Evolutionary conservation across 2,888 invertebrate species (phyloP).

Genomic region (Drosophila hamatofila): DNA sequence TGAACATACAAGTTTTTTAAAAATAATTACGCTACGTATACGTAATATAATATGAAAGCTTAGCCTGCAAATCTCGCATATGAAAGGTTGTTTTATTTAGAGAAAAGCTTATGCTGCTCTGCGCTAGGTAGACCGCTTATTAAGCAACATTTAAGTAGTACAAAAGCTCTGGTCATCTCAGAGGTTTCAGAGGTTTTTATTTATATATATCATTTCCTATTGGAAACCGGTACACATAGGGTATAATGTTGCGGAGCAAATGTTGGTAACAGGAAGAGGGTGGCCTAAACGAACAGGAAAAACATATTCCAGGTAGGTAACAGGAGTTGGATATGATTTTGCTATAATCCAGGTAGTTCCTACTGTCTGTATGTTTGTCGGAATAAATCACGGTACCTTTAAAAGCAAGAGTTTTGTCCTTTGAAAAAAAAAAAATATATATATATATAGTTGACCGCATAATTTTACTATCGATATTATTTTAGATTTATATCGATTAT

Average conservation of each 20-base stretch:
- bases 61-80: not conserved
- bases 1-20: not conserved
- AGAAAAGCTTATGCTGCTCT: not conserved
- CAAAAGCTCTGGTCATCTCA: not conserved
- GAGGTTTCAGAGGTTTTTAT: not conserved
- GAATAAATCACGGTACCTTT: not conserved
- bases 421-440: too few species aligned
- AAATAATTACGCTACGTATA: not conserved
- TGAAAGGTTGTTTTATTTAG: not conserved
- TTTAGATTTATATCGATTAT: too few species aligned
- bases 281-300: not conserved
- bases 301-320: not conserved
- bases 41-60: not conserved
- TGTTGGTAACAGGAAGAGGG: not conserved
- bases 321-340: not conserved
- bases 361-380: too few species aligned
- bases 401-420: too few species aligned
- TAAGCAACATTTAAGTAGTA: constrained; percentile 53
- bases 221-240: too few species aligned
- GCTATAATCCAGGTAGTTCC: too few species aligned
- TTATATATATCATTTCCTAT: not conserved
- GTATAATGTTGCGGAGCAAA: not conserved
- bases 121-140: constrained; percentile 68
- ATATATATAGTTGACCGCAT: too few species aligned
- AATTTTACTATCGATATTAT: too few species aligned